Base-by-base conservation (phyloP, 2,113 vertebrate genomes). In the Anguilla japonica region DNA sequence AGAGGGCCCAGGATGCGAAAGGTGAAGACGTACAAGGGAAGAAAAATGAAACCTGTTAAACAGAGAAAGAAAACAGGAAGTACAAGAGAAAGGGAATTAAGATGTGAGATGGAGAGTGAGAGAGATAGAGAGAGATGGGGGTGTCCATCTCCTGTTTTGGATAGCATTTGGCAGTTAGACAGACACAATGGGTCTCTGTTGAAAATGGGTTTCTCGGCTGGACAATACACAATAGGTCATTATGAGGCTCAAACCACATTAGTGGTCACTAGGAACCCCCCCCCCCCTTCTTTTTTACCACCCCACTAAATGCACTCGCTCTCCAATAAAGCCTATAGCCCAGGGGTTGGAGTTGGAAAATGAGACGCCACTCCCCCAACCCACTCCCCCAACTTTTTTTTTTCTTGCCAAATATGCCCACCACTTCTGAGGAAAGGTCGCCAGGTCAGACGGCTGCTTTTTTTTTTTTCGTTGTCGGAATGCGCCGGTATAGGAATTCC, bases 131-230 rank as follows among this genome's bases (percentile, higher is more conserved):
- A 71, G 34, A 81, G 78, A 40, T 34, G 82, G 88, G 83, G 88
- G 81, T 29, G 81, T 83, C 79, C 87, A 87, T 78, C 86, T 83
- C 79, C 82, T 88, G 84, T 84, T 83, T 81, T 86, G 86, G 86
- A 89, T 46, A 84, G 84, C 86, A 87, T 82, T 87, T 87, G 88
- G 85, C 86, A 87, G 87, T 81, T 81, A 43, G 41, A 81, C 56
- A 14, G 56, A 86, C 67, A 91, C 90, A 91, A 89, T 89, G 83
- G 53, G 56, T 43, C 88, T 87, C 85, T 90, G 89, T 90, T 91
- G n/a, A 50, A 50, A 18, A 80, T 81, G 71, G 81, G 53, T 85
- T 83, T 84, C 86, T 46, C 83, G 43, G 83, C 29, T 18, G 22
- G 60, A 90, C 89, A 90, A 89, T 87, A 75, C 82, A 89, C 87